Conservation (phyloP, 2,113 vertebrate species). For the Grus americana region DNA sequence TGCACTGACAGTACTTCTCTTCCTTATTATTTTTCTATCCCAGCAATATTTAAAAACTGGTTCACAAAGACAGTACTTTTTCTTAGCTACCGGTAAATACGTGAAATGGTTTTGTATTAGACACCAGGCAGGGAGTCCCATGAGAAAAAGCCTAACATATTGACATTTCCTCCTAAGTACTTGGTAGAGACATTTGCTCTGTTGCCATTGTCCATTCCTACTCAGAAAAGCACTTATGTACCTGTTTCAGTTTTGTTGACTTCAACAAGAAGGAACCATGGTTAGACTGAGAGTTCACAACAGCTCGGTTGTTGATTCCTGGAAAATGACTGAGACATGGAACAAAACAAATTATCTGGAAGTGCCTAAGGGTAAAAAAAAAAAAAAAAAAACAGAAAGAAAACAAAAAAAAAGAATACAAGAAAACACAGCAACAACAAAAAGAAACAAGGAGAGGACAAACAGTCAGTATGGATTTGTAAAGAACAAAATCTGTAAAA, state of each 20-base stretch:
- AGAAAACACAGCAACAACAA: background rate
- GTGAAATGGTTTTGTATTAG: background rate
- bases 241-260: background rate
- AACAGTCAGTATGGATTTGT: background rate
- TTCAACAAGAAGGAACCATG: background rate
- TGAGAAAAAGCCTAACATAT: background rate
- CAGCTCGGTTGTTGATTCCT: background rate
- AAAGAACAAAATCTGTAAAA: background rate
- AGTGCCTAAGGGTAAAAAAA: fast-evolving
- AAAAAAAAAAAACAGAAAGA: too few relatives aligned
- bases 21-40: background rate
- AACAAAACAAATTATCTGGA: background rate
- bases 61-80: background rate
- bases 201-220: background rate
- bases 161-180: background rate
- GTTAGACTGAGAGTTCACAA: background rate
- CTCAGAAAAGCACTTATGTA: background rate
- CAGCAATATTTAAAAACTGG: background rate
- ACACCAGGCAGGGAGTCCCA: background rate
- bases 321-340: background rate
- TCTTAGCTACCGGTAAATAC: background rate
- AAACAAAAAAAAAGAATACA: background rate
- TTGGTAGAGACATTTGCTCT: background rate
- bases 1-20: background rate
- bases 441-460: background rate